A percentile compares a stretch with the other conserved stretches of the same genome.
phyloP scores from a whole-genome alignment of 2,113 vertebrate species.

The Rhinoptilus africanus region DNA sequence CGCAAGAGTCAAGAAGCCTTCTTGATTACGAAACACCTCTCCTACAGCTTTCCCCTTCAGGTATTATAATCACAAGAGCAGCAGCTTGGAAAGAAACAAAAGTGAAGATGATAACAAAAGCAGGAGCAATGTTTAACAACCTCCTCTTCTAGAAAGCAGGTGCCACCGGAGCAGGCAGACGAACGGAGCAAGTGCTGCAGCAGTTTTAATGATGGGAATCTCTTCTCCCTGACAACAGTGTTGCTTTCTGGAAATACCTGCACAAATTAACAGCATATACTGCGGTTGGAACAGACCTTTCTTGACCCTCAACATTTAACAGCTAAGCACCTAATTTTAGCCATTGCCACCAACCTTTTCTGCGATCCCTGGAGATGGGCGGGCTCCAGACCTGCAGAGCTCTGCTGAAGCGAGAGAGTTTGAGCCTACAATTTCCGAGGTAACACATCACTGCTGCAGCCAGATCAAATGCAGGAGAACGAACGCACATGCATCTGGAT shows the following conservation, averaged over 20 bases:
- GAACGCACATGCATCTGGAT: not conserved
- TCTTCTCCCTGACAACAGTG: not conserved
- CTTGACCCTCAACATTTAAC: not conserved
- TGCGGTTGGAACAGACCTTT: not conserved
- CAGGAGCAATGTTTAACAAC: not conserved
- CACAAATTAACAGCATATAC: not conserved
- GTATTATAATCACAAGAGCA: not conserved
- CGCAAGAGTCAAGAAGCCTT: not conserved
- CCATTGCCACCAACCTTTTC: not conserved
- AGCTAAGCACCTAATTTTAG: slow-evolving; percentile 14
- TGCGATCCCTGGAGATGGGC: not conserved
- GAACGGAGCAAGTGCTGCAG: not conserved
- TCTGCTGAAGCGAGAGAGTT: not conserved
- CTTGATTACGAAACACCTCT: not conserved
- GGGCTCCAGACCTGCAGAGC: not conserved
- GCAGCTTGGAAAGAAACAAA: slow-evolving; percentile 8
- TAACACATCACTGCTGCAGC: not conserved
- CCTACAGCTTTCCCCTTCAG: not conserved
- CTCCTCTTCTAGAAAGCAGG: not conserved
- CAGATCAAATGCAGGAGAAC: not conserved
- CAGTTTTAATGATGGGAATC: not conserved
- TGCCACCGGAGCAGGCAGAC: not conserved
- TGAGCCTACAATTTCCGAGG: not conserved
- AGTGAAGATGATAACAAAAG: slow-evolving; percentile 20
- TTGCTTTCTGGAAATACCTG: not conserved